Evolutionary conservation across 2,113 vertebrate genomes (phyloP).

Genomic region (Xerus inauris): DNA sequence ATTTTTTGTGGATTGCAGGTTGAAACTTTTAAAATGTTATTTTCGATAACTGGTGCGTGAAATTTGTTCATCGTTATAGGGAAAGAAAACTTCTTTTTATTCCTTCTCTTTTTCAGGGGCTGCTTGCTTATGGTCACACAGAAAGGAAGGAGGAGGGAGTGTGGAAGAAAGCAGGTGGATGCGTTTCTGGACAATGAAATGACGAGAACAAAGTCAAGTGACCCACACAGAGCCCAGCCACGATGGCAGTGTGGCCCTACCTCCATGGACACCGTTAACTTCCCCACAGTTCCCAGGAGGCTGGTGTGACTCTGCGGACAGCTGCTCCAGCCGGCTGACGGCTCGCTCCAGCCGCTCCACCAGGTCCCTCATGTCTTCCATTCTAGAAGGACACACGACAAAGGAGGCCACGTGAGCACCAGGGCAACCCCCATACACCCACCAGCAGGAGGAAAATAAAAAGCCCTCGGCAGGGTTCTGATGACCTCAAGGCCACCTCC

Average conservation of each 20-base stretch:
- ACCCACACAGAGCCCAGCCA: neutral
- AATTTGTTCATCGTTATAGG: neutral
- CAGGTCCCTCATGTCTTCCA: constrained; percentile 90
- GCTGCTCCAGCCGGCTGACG: constrained; percentile 92
- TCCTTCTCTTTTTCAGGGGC: neutral
- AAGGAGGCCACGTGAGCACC: neutral
- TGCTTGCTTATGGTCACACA: neutral
- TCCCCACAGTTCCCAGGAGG: constrained; percentile 81
- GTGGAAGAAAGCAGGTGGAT: neutral
- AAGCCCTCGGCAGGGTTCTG: neutral
- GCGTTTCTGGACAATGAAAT: neutral
- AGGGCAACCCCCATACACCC: neutral
- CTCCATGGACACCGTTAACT: constrained; percentile 89
- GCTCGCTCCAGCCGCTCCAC: constrained; percentile 94
- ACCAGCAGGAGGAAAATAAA: neutral
- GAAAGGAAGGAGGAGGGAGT: neutral
- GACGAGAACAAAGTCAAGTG: neutral
- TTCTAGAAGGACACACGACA: constrained; percentile 83
- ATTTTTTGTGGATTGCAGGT: neutral
- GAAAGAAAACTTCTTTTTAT: neutral
- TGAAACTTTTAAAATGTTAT: neutral
- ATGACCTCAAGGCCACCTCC: neutral
- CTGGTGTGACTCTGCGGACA: constrained; percentile 86
- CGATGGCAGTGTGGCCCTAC: constrained; percentile 76
- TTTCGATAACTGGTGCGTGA: neutral